Conservation (phyloP, 2,797 vertebrate genomes). For the Parauchenoglanis punctatus region DNA sequence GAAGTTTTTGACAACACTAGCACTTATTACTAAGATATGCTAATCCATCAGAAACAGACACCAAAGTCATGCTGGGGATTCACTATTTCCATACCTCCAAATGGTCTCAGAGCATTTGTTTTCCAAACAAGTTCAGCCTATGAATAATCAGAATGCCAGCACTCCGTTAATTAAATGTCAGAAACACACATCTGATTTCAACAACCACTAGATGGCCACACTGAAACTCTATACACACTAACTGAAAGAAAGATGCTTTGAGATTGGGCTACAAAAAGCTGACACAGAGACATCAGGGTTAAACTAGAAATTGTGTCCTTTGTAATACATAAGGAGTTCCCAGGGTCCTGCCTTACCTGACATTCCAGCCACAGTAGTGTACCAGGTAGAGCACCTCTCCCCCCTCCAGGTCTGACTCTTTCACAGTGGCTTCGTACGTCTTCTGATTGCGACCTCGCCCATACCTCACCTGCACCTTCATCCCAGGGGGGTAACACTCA, state of each 20-base stretch:
- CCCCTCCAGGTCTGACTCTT: conserved; percentile 87
- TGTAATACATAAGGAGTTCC: conserved; percentile 23
- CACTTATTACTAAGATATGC: neutral
- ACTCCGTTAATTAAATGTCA: conserved; percentile 37
- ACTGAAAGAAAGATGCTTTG: conserved; percentile 9
- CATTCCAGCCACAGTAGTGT: conserved; percentile 89
- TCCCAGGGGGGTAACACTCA: conserved; percentile 87
- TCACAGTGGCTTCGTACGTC: conserved; percentile 87
- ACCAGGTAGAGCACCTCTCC: conserved; percentile 88
- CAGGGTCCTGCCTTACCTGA: conserved; percentile 84
- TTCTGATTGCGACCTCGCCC: conserved; percentile 85
- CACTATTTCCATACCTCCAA: conserved; percentile 3
- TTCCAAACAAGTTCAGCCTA: neutral
- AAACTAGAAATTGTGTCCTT: neutral
- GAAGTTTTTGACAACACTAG: neutral
- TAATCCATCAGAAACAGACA: conserved; percentile 16
- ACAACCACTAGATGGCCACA: conserved; percentile 1
- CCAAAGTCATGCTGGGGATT: neutral
- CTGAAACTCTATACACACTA: neutral
- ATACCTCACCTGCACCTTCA: conserved; percentile 90
- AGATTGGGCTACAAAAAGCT: neutral
- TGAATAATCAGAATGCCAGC: neutral
- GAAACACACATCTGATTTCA: conserved; percentile 15
- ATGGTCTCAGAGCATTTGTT: neutral
- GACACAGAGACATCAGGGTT: neutral